Percentiles rank a stretch among this genome's conserved stretches.
Evolutionary conservation across 2,113 vertebrate genomes (phyloP).

Genomic region (Cyphomyrus plagiostoma): DNA sequence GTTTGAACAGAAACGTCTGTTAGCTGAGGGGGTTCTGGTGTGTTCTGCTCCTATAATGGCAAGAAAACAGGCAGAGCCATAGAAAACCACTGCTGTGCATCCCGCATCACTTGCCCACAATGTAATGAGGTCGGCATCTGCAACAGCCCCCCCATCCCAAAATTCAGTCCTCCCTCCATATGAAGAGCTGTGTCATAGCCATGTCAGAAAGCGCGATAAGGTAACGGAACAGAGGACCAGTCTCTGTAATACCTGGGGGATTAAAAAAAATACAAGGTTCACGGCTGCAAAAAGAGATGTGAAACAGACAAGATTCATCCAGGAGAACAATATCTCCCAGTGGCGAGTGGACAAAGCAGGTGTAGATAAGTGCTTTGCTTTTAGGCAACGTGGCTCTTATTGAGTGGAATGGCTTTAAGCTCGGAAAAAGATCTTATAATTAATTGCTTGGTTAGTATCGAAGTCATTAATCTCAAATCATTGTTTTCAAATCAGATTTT

Average conservation of each 20-base stretch:
- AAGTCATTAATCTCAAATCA: background rate
- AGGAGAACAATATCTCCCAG: background rate
- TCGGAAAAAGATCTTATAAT: background rate
- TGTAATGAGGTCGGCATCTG: background rate
- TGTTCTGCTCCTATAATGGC: background rate
- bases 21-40: background rate
- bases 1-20: background rate
- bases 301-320: background rate
- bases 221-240: background rate
- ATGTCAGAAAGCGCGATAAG: background rate
- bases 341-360: background rate
- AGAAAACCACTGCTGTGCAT: background rate
- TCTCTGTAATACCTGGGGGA: background rate
- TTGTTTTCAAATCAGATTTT: background rate
- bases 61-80: background rate
- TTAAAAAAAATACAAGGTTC: background rate
- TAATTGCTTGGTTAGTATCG: background rate
- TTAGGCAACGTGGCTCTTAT: background rate
- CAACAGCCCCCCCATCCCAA: background rate
- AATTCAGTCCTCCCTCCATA: background rate
- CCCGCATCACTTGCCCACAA: background rate
- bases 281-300: background rate
- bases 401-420: background rate
- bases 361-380: background rate
- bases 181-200: background rate